Evolutionary conservation across 2,113 vertebrate species (phyloP).

Genomic region (Entomyzon cyanotis): DNA sequence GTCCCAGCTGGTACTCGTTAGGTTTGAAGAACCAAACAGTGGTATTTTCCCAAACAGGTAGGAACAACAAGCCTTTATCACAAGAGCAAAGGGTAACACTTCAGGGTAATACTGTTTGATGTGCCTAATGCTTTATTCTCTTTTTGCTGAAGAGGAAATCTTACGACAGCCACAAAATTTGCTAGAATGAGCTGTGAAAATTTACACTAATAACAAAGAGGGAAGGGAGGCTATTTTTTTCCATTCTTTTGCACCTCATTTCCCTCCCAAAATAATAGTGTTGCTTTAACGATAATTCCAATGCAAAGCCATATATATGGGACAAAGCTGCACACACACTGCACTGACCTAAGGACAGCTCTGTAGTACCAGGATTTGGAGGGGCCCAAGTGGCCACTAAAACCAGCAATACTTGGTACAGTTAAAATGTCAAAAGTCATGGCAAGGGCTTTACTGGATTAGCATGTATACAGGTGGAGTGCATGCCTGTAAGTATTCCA

Average conservation of each 20-base stretch:
- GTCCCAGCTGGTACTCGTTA: conserved; percentile 67
- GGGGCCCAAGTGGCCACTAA: neutral
- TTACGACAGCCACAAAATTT: conserved; percentile 51
- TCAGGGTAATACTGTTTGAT: conserved; percentile 50
- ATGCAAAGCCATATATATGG: neutral
- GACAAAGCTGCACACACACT: neutral
- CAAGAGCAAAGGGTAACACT: conserved; percentile 70
- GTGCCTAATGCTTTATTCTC: conserved; percentile 61
- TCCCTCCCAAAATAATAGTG: neutral
- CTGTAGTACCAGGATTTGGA: neutral
- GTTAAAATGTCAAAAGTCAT: neutral
- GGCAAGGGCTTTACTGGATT: neutral
- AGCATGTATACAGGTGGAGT: neutral
- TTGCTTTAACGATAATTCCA: neutral
- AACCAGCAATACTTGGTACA: neutral
- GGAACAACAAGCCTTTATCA: conserved; percentile 72
- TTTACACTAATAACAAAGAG: conserved; percentile 24
- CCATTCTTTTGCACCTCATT: neutral
- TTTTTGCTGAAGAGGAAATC: conserved; percentile 63
- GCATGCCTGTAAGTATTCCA: neutral
- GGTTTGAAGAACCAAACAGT: conserved; percentile 47
- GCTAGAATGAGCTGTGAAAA: conserved; percentile 61
- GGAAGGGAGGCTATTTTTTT: neutral
- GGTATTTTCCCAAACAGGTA: conserved; percentile 68
- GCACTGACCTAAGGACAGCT: neutral